Evolutionary conservation across 2,888 invertebrate species (phyloP).

Genomic region (Nephrotoma flavescens): DNA sequence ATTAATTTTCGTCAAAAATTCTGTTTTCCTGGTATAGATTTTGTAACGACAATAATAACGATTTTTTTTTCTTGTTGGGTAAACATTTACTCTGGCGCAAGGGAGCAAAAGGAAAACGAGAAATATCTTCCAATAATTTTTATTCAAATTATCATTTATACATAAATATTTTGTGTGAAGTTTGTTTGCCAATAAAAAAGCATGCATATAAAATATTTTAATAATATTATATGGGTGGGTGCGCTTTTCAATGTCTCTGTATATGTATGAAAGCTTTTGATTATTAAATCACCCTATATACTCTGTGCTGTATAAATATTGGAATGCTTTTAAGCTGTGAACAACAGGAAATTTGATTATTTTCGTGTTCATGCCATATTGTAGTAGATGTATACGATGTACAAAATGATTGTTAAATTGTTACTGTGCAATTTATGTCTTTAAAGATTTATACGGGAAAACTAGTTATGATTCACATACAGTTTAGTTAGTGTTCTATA

Average conservation of each 20-base stretch:
- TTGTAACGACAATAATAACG: background rate
- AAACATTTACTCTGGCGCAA: background rate
- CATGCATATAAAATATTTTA: background rate
- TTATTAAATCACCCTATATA: background rate
- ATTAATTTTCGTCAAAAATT: background rate
- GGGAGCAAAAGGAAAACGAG: background rate
- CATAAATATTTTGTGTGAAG: background rate
- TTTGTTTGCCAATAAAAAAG: background rate
- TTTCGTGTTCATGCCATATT: too few species aligned
- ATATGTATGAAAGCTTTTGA: background rate
- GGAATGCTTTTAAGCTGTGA: too few species aligned
- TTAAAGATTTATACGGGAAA: too few species aligned
- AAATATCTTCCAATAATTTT: background rate
- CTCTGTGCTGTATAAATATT: too few species aligned
- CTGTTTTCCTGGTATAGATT: background rate
- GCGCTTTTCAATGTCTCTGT: background rate
- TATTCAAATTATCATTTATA: background rate
- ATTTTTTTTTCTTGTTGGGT: background rate
- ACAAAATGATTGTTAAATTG: too few species aligned
- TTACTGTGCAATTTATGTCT: too few species aligned
- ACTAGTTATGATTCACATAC: too few species aligned
- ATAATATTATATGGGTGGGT: background rate
- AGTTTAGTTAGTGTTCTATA: too few species aligned
- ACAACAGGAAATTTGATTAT: too few species aligned
- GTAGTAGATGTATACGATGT: too few species aligned